phyloP scores from a whole-genome alignment of 2,888 invertebrate species.

The Cepaea hortensis region DNA sequence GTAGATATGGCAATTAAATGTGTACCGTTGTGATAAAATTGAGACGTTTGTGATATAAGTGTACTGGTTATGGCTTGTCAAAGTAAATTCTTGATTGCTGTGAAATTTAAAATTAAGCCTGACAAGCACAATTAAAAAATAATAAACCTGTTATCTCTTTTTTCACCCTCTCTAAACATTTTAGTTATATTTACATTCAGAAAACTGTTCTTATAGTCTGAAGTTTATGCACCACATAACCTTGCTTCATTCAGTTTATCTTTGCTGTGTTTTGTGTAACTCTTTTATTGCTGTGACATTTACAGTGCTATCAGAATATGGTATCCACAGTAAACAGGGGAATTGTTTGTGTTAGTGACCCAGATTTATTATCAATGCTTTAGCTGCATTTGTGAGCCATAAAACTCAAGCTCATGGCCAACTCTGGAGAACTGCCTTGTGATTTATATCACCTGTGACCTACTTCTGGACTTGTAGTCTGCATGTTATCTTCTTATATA shows the following conservation, averaged over 20 bases:
- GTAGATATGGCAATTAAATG: too few species aligned
- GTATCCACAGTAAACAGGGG: neutral
- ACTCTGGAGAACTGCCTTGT: neutral
- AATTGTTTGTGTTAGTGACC: neutral
- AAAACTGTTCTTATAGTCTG: neutral
- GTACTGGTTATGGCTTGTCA: too few species aligned
- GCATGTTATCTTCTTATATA: too few species aligned
- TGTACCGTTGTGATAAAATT: too few species aligned
- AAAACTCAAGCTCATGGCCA: neutral
- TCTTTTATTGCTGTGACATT: neutral
- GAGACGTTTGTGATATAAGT: too few species aligned
- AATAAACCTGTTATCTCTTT: too few species aligned
- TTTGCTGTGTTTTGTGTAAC: neutral
- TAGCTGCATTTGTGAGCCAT: neutral
- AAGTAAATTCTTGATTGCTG: too few species aligned
- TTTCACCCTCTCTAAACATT: too few species aligned
- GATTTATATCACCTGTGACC: neutral
- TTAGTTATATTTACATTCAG: neutral
- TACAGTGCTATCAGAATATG: neutral
- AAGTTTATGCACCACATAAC: neutral
- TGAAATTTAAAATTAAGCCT: too few species aligned
- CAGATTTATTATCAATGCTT: neutral
- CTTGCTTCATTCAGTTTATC: neutral
- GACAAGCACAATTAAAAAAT: too few species aligned
- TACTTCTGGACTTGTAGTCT: too few species aligned